Percentiles rank a stretch among this genome's conserved stretches.
These are phyloP conservation scores for Steatocranus sp. DNA, from an alignment of 2,797 vertebrate species.

Conservation along the genomic window DNA sequence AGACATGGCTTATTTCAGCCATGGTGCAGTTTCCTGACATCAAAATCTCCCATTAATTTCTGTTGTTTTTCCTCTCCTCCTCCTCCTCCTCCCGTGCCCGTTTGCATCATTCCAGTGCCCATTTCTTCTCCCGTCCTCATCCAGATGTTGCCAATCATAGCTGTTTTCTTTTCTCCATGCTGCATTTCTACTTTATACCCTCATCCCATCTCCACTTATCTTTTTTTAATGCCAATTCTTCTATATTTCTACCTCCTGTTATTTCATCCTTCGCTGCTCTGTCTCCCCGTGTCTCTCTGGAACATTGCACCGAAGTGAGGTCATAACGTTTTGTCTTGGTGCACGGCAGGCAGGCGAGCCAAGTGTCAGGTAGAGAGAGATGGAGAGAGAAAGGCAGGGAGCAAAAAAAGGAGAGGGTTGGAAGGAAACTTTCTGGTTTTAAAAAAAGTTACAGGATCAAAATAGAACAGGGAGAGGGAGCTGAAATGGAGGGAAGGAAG, in stretches of 20 bases:
- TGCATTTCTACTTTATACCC: neutral
- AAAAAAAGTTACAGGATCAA: constrained; percentile 26
- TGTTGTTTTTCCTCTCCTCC: neutral
- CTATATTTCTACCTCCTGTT: constrained; percentile 5
- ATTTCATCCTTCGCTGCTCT: constrained; percentile 19
- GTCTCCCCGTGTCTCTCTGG: constrained; percentile 27
- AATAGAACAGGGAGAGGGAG: constrained; percentile 36
- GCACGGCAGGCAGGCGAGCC: constrained; percentile 35
- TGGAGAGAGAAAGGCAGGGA: neutral
- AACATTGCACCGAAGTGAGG: constrained; percentile 67
- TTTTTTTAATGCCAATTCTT: neutral
- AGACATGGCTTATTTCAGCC: constrained; percentile 7
- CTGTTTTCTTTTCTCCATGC: neutral
- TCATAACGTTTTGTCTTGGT: constrained; percentile 62
- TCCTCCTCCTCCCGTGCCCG: neutral
- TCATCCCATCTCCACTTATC: neutral
- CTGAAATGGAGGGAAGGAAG: constrained; percentile 28
- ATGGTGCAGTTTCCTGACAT: neutral
- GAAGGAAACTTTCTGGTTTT: constrained; percentile 10
- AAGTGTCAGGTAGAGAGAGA: constrained; percentile 60
- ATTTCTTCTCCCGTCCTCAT: neutral
- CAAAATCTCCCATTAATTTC: neutral
- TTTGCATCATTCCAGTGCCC: neutral
- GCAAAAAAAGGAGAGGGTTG: neutral
- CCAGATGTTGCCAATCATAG: neutral